These are phyloP conservation scores for Paratilapia polleni DNA, from an alignment of 2,113 vertebrate species.

Conservation along the genomic window DNA sequence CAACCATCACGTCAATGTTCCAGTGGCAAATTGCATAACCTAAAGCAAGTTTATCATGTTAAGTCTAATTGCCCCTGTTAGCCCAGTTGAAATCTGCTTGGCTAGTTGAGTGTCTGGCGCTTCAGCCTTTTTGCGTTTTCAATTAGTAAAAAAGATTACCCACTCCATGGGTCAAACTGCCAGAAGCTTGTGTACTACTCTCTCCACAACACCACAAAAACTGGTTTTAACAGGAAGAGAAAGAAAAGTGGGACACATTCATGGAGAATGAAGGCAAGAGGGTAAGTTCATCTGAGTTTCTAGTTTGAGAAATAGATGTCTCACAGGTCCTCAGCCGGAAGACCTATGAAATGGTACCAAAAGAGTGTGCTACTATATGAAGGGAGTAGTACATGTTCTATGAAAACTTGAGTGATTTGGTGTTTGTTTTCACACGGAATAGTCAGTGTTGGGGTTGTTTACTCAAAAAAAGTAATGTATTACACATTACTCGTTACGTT, in stretches of 20 bases:
- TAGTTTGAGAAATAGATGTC: not conserved
- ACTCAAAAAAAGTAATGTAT: no score
- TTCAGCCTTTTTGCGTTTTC: not conserved
- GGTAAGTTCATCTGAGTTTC: not conserved
- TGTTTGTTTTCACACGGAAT: not conserved
- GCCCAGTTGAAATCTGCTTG: not conserved
- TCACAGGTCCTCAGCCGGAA: not conserved
- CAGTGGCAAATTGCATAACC: not conserved
- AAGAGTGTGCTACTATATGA: not conserved
- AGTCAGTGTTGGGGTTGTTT: not conserved
- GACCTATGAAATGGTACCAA: not conserved
- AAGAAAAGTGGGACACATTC: no score
- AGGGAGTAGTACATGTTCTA: not conserved
- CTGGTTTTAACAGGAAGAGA: not conserved
- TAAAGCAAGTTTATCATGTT: not conserved
- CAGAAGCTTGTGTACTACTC: not conserved
- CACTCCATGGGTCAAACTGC: not conserved
- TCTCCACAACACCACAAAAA: not conserved
- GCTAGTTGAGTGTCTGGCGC: not conserved
- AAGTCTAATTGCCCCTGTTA: not conserved
- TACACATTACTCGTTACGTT: no score
- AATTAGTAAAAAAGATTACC: not conserved
- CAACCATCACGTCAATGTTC: not conserved
- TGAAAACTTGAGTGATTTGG: not conserved
- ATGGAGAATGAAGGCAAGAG: not conserved